phyloP scores from a whole-genome alignment of 2,113 vertebrate species.

The Neotragus moschatus region DNA sequence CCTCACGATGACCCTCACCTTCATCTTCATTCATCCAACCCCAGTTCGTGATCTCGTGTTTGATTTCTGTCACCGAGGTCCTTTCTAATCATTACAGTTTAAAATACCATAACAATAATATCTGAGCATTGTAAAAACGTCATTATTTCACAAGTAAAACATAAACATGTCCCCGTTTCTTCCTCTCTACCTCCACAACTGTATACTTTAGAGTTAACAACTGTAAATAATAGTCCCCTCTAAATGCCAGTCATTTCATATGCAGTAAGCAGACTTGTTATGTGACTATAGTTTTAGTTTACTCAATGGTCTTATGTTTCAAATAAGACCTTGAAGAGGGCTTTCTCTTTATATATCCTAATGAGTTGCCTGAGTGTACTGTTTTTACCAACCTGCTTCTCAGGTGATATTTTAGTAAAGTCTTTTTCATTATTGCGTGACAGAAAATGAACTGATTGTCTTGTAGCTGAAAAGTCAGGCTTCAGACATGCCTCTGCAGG shows the following conservation, averaged over 20 bases:
- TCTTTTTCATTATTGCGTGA: not conserved
- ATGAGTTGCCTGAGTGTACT: not conserved
- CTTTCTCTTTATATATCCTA: not conserved
- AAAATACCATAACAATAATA: not conserved
- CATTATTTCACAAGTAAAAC: not conserved
- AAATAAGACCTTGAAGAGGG: not conserved
- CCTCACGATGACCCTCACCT: not conserved
- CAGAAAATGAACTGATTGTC: not conserved
- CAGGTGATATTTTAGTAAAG: not conserved
- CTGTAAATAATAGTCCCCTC: not conserved
- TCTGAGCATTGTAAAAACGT: not conserved
- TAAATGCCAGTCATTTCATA: not conserved
- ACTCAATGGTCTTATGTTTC: not conserved
- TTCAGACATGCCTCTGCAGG: not conserved
- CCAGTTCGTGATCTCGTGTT: not conserved
- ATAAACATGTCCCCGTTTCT: not conserved
- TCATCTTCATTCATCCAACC: not conserved
- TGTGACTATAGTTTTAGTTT: not conserved
- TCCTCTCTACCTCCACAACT: not conserved
- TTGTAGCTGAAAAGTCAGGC: not conserved
- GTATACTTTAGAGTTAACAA: not conserved
- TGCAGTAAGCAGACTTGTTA: not conserved
- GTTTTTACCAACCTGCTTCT: not conserved
- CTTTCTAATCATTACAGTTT: not conserved
- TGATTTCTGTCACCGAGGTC: not conserved